These are phyloP conservation scores for Aldrovandia affinis DNA, from an alignment of 2,797 vertebrate species.

Conservation along the genomic window DNA sequence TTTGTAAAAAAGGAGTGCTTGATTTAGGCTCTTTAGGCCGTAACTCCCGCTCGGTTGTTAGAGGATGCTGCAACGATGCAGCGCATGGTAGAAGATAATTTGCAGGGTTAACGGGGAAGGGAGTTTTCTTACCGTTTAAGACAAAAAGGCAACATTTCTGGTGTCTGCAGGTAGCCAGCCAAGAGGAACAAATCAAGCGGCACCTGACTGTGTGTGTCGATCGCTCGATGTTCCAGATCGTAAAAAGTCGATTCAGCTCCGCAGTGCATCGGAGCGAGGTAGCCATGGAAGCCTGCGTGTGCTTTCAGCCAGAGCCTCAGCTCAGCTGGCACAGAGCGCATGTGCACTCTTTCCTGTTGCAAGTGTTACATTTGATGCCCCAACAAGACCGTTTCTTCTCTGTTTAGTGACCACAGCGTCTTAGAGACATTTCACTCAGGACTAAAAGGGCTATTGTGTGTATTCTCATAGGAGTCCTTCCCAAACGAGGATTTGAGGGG, in stretches of 20 bases:
- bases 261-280: neutral
- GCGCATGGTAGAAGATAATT: neutral
- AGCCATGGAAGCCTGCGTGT: neutral
- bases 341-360: neutral
- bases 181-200: conserved; percentile 11
- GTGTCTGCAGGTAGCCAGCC: neutral
- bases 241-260: neutral
- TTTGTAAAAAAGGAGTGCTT: neutral
- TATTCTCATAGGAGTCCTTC: neutral
- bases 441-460: neutral
- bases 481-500: neutral
- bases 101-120: conserved; percentile 27
- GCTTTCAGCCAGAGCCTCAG: neutral
- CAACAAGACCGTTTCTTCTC: neutral
- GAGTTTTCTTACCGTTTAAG: conserved; percentile 22
- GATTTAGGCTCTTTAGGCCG: neutral
- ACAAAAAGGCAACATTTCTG: conserved; percentile 5
- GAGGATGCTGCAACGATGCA: conserved; percentile 1
- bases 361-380: neutral
- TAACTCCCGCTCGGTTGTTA: conserved; percentile 11
- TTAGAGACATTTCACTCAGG: neutral
- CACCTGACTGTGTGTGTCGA: neutral
- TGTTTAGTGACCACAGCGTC: neutral
- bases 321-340: neutral
- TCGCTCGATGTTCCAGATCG: neutral